Evolutionary conservation across 2,113 vertebrate species (phyloP), one percentile per base, ranked within the genome.

Genomic region (Calidris pygmaea): DNA sequence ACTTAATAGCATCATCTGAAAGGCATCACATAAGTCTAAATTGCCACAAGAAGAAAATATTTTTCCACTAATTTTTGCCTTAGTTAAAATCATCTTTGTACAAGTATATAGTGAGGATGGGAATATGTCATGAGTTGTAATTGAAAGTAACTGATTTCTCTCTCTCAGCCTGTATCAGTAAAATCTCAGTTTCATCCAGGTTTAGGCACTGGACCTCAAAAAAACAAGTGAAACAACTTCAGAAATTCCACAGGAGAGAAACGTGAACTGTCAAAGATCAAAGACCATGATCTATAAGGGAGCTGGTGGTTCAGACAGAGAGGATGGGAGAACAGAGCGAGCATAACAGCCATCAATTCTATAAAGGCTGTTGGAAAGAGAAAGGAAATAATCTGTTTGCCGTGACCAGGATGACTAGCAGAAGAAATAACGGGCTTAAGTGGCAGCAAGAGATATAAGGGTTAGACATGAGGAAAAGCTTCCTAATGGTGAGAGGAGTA

Each of bases 1-100:
- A 91, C 47, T 88, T 91, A 92, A 88, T 52, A 82, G 62, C 63
- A 60, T 73, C 60, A 53, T 52, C 91, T 93, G 67, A 93, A 94
- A 77, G 52, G 48, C 13, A 20, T 29, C 59, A 75, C 67, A 84
- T 75, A 95, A 84, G 68, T 47, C 58, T 66, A 83, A 93, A 77
- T 15, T 29, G 58, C 56, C 86, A 93, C 20, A n/a, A 78, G 70
- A 74, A 95, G 48, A 90, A 94, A 92, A 35, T 24, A 74, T 86
- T 81, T 94, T 86, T 62, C 14, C 66, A 76, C 47, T 39, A 23
- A 47, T 90, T 50, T 87, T 60, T 76, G 30, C 12, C 82, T 73
- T 74, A 35, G 62, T 88, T 87, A 90, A 90, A 87, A 79, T 75
- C 39, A 17, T 59, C 27, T 92, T 94, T 13, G 2, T 90, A 53